A percentile compares a stretch with the other conserved stretches of the same genome.
phyloP scores from a whole-genome alignment of 2,797 vertebrate genomes.

The Mergus octosetaceus region DNA sequence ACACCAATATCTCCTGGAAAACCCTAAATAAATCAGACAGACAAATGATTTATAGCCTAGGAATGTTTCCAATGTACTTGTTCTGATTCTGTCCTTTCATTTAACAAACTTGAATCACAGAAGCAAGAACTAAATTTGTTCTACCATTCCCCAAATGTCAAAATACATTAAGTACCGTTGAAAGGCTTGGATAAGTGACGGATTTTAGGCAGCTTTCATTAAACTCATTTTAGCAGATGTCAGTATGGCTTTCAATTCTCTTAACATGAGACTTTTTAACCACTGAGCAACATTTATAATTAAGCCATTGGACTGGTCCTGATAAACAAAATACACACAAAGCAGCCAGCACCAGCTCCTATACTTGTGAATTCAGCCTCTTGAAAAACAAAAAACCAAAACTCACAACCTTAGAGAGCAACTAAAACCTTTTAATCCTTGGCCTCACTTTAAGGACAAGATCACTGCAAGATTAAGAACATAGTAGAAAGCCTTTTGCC shows the following conservation, averaged over 20 bases:
- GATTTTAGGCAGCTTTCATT: slow-evolving; percentile 10
- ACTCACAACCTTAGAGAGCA: background rate
- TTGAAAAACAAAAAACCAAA: background rate
- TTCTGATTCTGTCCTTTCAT: slow-evolving; percentile 26
- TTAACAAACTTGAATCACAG: slow-evolving; percentile 20
- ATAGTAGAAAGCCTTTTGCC: background rate
- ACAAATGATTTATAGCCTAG: background rate
- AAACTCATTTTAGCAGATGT: slow-evolving; percentile 46
- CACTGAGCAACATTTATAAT: background rate
- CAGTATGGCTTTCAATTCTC: slow-evolving; percentile 12
- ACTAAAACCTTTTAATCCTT: background rate
- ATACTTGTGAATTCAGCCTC: background rate
- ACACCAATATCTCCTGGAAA: slow-evolving; percentile 97
- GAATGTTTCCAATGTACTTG: background rate
- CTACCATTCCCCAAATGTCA: background rate
- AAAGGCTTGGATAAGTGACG: background rate
- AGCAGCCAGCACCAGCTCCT: background rate
- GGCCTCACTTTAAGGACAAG: background rate
- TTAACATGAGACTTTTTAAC: background rate
- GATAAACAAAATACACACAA: background rate
- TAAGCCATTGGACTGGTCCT: background rate
- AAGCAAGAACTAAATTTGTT: slow-evolving; percentile 30
- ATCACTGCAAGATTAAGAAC: background rate
- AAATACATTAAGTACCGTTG: background rate
- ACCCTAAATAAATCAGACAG: slow-evolving; percentile 82